Evolutionary conservation across 2,888 invertebrate species (phyloP).

Genomic region (Bombyx huttoni): DNA sequence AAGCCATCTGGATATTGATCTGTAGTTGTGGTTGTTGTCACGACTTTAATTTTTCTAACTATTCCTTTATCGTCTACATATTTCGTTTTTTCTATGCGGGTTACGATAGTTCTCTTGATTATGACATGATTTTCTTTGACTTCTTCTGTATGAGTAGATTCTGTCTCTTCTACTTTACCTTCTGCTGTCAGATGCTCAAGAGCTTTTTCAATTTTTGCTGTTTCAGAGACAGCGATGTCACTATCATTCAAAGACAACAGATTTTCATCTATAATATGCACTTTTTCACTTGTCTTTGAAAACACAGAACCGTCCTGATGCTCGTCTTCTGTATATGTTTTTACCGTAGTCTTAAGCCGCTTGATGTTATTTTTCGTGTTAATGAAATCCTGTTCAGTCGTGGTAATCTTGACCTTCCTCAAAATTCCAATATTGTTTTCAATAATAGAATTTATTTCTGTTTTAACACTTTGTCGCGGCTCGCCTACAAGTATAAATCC

Average conservation of each 20-base stretch:
- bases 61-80: conserved; percentile 17
- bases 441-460: conserved; percentile 22
- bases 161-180: conserved; percentile 23
- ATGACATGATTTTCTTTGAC: conserved; percentile 15
- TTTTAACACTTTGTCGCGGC: conserved; percentile 27
- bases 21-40: conserved; percentile 21
- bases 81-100: conserved; percentile 20
- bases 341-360: conserved; percentile 41
- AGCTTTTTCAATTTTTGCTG: conserved; percentile 6
- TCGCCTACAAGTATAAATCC: conserved; percentile 27
- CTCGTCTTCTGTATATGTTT: conserved; percentile 46
- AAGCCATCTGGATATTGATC: conserved; percentile 31
- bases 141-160: conserved; percentile 21
- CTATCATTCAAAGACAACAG: conserved; percentile 9
- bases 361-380: conserved; percentile 24
- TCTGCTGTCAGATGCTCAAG: conserved; percentile 16
- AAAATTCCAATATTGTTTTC: conserved; percentile 35
- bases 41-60: conserved; percentile 22
- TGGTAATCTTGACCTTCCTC: conserved; percentile 37
- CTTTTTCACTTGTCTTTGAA: conserved; percentile 47
- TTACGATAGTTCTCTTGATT: conserved; percentile 20
- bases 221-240: conserved; percentile 4
- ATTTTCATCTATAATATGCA: conserved; percentile 34
- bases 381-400: conserved; percentile 30
- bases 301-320: conserved; percentile 48